Conservation (phyloP, 2,888 invertebrate genomes). For the Microctonus brassicae region DNA sequence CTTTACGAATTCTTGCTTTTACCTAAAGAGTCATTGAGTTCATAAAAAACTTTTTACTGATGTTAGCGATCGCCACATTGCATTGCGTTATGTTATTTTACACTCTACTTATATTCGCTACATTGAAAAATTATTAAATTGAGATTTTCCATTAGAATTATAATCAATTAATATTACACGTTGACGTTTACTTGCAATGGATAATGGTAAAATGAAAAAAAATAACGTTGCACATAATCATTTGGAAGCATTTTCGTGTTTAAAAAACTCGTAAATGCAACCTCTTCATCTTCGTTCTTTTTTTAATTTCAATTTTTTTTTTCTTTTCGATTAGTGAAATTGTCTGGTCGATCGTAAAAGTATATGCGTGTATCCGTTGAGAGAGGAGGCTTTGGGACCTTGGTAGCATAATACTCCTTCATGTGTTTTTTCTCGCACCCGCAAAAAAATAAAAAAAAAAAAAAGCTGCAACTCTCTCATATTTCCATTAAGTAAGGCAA, state of each 20-base stretch:
- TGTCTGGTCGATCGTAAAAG: constrained; percentile 20
- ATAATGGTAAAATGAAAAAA: not conserved
- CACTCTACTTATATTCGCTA: too few relatives aligned
- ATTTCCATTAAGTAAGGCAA: constrained; percentile 62
- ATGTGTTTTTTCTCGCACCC: constrained; percentile 5
- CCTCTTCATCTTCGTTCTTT: not conserved
- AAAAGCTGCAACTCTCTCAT: constrained; percentile 56
- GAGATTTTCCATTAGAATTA: not conserved
- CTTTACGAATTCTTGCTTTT: constrained; percentile 1
- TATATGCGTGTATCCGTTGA: not conserved
- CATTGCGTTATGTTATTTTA: too few relatives aligned
- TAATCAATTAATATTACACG: not conserved
- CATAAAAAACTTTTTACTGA: too few relatives aligned
- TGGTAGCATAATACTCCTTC: constrained; percentile 16
- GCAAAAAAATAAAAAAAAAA: constrained; percentile 4
- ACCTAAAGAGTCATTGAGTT: constrained; percentile 13
- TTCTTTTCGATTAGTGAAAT: constrained; percentile 19
- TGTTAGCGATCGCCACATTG: too few relatives aligned
- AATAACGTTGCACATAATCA: not conserved
- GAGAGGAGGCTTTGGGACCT: not conserved
- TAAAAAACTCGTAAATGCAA: not conserved
- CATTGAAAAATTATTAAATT: too few relatives aligned
- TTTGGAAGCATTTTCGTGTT: not conserved
- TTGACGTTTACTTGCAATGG: not conserved
- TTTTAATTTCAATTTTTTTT: not conserved